A percentile compares a stretch with the other conserved stretches of the same genome.
Conservation (phyloP, 2,113 vertebrate species). For the Egretta garzetta region DNA sequence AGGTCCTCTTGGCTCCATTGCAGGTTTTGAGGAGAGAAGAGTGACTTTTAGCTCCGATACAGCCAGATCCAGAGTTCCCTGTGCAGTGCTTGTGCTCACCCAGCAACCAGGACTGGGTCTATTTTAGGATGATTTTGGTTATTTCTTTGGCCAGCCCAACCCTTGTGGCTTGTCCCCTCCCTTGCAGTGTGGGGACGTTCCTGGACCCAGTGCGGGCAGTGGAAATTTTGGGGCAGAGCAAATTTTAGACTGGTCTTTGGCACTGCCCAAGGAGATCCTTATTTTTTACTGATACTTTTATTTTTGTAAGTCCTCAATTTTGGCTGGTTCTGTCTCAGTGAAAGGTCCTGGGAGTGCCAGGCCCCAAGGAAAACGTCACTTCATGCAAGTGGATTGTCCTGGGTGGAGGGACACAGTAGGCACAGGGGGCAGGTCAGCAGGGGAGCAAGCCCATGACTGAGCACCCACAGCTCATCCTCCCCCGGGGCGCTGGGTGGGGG, state of each 20-base stretch:
- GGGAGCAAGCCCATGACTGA: background rate
- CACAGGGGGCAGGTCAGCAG: background rate
- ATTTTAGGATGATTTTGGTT: background rate
- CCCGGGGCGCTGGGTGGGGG: fast-evolving
- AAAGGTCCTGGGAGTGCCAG: background rate
- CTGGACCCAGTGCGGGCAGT: background rate
- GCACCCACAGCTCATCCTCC: background rate
- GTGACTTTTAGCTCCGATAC: background rate
- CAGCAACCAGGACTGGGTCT: background rate
- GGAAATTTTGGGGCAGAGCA: background rate
- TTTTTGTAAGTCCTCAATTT: background rate
- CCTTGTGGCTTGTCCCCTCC: background rate
- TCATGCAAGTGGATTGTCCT: background rate
- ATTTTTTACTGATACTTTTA: background rate
- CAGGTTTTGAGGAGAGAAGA: background rate
- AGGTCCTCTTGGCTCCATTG: fast-evolving
- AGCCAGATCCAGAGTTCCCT: background rate
- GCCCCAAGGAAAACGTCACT: background rate
- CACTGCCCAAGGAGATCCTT: background rate
- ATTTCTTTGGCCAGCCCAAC: background rate
- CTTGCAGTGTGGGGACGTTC: background rate
- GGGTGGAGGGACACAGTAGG: background rate
- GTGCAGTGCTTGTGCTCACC: background rate
- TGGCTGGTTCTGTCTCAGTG: background rate
- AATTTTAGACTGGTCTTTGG: background rate